Evolutionary conservation across 2,797 vertebrate genomes (phyloP), one percentile per base, ranked within the genome.

Genomic region (Choloepus didactylus): DNA sequence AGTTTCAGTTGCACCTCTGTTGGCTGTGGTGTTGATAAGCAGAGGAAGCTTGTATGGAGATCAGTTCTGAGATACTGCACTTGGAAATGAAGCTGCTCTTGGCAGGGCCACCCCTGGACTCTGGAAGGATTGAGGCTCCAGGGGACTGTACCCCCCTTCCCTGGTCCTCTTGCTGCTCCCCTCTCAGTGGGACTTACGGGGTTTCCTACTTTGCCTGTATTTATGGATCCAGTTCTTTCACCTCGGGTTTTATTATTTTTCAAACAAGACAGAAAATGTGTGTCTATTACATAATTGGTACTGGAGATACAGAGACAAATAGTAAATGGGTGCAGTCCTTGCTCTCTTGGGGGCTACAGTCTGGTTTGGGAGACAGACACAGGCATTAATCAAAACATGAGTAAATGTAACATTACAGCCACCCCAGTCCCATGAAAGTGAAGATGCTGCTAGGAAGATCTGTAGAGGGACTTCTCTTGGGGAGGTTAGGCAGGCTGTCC

Each of bases 281-380:
- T 9, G 9, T 25, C 29, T 15, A 5, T 29, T 21, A 3, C 3
- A 21, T 1, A 1, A 44, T 35, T 9, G 29, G 35, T 5, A n/a
- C 25, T 35, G 27, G 38, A 29, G 67, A 25, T 4, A 25, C 9
- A 9, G 38, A 38, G 56, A n/a, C 2, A 49, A 11, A 29, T 6
- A n/a, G 54, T 12, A 49, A 1, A 2, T 5, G 3, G 38, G 27
- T 46, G 35, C 27, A 0, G 41, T 59, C 41, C 82, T 73, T 41
- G 29, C 38, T 29, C 4, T 2, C 27, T 3, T 1, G 14, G 49
- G 73, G 56, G 14, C 56, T 41, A 46, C 35, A 10, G 41, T 29
- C 46, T 9, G 29, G 14, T 44, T 27, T 81, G 75, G 69, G n/a
- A n/a, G 67, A 64, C 44, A 46, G 54, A 72, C 11, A 25, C 14